Conservation (phyloP, 1,140 invertebrate genomes). For the Plectrocnemia conspersa region DNA sequence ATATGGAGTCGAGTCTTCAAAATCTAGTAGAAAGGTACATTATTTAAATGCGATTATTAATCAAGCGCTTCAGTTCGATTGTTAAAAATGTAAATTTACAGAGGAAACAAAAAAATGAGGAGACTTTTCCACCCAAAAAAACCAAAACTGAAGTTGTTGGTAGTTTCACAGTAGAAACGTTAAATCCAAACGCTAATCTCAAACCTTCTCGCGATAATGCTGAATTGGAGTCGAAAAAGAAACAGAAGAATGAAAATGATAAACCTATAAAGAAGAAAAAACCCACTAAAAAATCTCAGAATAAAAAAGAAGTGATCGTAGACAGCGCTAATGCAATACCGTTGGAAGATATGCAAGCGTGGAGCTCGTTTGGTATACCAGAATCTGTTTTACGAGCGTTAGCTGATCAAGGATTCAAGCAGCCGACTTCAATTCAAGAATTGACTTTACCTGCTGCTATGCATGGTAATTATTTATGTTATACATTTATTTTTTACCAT, state of each 20-base stretch:
- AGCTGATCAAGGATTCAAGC: constrained; percentile 66
- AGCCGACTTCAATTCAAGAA: constrained; percentile 80
- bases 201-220: background rate
- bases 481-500: constrained; percentile 19
- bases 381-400: constrained; percentile 68
- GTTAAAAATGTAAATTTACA: constrained; percentile 24
- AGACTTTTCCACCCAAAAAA: constrained; percentile 9
- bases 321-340: constrained; percentile 35
- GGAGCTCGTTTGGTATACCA: constrained; percentile 69
- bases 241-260: constrained; percentile 40
- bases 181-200: background rate
- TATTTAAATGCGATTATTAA: background rate
- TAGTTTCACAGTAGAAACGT: background rate
- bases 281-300: constrained; percentile 23
- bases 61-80: background rate
- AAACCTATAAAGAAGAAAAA: constrained; percentile 34
- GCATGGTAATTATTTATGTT: constrained; percentile 53
- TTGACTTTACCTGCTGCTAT: constrained; percentile 80
- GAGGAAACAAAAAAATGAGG: constrained; percentile 27
- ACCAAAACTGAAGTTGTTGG: background rate
- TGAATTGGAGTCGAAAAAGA: background rate
- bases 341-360: constrained; percentile 57
- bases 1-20: constrained; percentile 47
- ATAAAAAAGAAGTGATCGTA: constrained; percentile 30
- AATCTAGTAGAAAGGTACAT: constrained; percentile 40